phyloP scores from a whole-genome alignment of 2,113 vertebrate species.

The Garra rufa region DNA sequence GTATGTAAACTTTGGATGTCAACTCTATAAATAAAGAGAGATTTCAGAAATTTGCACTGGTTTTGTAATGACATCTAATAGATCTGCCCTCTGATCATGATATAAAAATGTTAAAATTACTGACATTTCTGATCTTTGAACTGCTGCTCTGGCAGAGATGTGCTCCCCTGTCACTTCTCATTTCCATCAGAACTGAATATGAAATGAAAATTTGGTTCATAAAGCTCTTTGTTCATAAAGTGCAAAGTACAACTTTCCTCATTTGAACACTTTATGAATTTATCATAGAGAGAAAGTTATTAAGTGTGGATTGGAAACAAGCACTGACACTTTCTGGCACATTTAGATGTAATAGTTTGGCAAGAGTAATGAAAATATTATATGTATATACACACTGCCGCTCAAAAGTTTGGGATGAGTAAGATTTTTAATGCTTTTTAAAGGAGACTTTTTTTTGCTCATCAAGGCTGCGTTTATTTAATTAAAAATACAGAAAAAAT shows the following conservation, averaged over 20 bases:
- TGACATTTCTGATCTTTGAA: neutral
- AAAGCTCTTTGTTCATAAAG: neutral
- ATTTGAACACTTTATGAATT: neutral
- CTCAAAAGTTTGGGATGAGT: too few relatives aligned
- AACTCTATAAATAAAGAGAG: neutral
- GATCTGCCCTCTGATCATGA: slow-evolving; percentile 6
- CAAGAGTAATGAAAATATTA: too few relatives aligned
- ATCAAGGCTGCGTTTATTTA: too few relatives aligned
- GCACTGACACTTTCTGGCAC: neutral
- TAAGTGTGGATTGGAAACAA: neutral
- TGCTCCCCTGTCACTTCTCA: neutral
- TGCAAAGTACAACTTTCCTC: neutral
- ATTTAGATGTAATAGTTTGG: neutral
- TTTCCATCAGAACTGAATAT: neutral
- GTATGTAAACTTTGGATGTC: too few relatives aligned
- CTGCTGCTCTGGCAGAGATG: neutral
- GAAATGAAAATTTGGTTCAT: neutral
- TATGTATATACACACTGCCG: too few relatives aligned
- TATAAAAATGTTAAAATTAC: neutral
- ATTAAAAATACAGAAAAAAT: too few relatives aligned
- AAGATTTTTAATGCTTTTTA: too few relatives aligned
- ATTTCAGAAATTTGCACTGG: neutral
- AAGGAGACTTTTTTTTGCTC: too few relatives aligned
- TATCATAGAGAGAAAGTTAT: neutral
- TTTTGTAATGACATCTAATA: neutral